Evolutionary conservation across 2,113 vertebrate genomes (phyloP), one percentile per base, ranked within the genome.

Genomic region (Uria lomvia): DNA sequence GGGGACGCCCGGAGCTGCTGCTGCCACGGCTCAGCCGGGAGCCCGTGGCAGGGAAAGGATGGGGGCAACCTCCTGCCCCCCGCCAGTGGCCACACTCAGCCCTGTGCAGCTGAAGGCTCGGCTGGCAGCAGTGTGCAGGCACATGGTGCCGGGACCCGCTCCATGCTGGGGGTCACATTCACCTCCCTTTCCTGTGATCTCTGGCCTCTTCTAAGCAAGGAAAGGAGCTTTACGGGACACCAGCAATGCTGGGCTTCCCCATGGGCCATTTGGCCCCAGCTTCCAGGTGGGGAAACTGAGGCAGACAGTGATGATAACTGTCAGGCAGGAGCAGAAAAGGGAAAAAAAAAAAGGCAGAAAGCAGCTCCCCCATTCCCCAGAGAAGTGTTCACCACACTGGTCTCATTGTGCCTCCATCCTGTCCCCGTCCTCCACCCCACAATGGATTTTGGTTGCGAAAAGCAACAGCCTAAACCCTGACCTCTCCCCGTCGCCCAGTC

Each of bases 1-100:
- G 45, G 55, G 36, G 32, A 6, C 0, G 4, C 49, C 26, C 4
- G 6, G 36, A 1, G 3, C 60, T 45, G 63, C 55, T 36, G 43
- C 66, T 66, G 58, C 38, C 3, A 1, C 0, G 1, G 40, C n/a
- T 62, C 21, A 49, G 55, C 43, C 3, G 0, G 15, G 22, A 8
- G 22, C 23, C 30, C 1, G 0, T 26, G 67, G 30, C 6, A 5
- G 24, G 21, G 27, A 24, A 56, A 56, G 55, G 50, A 82, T 18
- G 50, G 65, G 65, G 77, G 50, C 50, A 65, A 3, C 24, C 56
- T 70, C 21, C 42, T 42, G 42, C 30, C 20, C 40, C 29, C 17
- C 1, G 2, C 40, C 72, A 49, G 24, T 2, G 6, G n/a, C 80
- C 42, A 15, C 1, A 4, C 9, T 75, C 2, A 0, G 22, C 34